These are phyloP conservation scores for Loripinus fragilis DNA, from an alignment of 2,888 invertebrate species.

Conservation along the genomic window DNA sequence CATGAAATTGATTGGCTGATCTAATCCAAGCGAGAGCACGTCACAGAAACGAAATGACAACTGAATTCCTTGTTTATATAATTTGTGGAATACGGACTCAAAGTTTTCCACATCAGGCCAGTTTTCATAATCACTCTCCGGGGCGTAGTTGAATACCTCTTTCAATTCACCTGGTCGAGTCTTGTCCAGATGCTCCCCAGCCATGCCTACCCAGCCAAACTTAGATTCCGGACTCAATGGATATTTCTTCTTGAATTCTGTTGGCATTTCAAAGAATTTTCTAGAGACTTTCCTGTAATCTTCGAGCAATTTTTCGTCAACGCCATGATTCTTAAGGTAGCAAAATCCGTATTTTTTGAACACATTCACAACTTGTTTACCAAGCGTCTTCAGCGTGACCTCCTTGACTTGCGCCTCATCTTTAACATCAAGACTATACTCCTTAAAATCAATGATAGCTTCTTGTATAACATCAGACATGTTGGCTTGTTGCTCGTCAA, in stretches of 20 bases:
- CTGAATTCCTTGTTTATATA: constrained; percentile 31
- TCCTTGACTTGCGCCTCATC: background rate
- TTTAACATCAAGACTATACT: background rate
- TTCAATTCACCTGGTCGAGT: constrained; percentile 49
- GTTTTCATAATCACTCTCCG: constrained; percentile 19
- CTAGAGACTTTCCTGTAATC: constrained; percentile 33
- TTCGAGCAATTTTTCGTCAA: constrained; percentile 27
- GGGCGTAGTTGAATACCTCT: constrained; percentile 55
- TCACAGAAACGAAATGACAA: constrained; percentile 31
- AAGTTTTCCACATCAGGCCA: constrained; percentile 38
- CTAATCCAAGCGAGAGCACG: constrained; percentile 38
- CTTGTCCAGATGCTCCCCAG: constrained; percentile 45
- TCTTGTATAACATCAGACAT: no score
- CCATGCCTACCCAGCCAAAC: constrained; percentile 53
- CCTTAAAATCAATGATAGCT: constrained; percentile 27
- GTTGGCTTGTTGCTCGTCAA: no score
- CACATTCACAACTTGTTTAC: constrained; percentile 41
- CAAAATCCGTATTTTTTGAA: constrained; percentile 57
- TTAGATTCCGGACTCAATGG: constrained; percentile 27
- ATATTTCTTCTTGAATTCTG: constrained; percentile 50
- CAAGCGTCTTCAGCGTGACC: constrained; percentile 23
- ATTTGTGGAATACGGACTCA: background rate
- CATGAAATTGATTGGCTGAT: constrained; percentile 24
- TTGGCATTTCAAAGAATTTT: constrained; percentile 49
- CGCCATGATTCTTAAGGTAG: constrained; percentile 60